Conservation (phyloP, 1,140 invertebrate species). For the Nasonia giraulti region DNA sequence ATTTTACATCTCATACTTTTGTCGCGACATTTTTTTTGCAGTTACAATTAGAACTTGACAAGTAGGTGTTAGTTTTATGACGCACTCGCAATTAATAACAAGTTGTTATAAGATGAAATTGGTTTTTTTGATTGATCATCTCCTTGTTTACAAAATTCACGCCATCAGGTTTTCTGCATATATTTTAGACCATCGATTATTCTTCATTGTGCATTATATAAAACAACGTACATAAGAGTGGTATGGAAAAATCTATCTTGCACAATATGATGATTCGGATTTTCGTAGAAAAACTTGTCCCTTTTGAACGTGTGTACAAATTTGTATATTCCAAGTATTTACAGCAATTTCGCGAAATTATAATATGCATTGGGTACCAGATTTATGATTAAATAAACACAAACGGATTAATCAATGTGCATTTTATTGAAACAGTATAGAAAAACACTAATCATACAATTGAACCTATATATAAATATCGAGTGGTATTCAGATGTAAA, state of each 20-base stretch:
- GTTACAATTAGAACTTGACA: no score
- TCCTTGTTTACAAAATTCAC: not conserved
- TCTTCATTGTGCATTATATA: not conserved
- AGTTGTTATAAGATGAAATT: not conserved
- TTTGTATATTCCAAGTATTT: no score
- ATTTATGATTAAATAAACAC: not conserved
- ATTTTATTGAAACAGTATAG: slow-evolving; percentile 37
- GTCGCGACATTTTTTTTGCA: not conserved
- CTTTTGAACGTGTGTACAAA: no score
- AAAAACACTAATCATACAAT: slow-evolving; percentile 23
- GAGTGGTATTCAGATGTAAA: not conserved
- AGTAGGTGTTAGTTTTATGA: no score
- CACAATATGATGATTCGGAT: not conserved
- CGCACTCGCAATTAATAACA: not conserved
- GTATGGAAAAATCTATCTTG: not conserved
- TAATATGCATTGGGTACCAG: not conserved
- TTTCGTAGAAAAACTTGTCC: not conserved
- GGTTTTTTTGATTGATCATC: not conserved
- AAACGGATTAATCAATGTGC: not conserved
- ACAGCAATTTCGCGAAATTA: no score
- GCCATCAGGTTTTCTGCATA: not conserved
- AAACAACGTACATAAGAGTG: not conserved
- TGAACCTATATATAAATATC: slow-evolving; percentile 23
- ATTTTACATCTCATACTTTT: not conserved
- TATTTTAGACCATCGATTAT: not conserved